These are phyloP conservation scores for Didymodactylos carnosus DNA, from an alignment of 2,888 invertebrate genomes.

Conservation along the genomic window DNA sequence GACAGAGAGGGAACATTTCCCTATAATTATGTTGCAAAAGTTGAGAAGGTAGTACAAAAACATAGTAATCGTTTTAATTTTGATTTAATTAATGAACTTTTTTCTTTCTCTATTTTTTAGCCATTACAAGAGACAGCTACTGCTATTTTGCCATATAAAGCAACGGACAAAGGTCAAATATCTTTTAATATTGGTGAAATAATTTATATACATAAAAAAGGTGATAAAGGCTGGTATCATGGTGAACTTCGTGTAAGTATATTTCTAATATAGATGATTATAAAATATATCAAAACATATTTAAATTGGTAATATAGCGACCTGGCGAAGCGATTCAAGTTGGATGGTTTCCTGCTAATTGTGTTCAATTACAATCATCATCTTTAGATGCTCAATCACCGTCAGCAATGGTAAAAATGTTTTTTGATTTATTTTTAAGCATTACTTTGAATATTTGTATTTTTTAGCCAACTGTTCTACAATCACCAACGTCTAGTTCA, in stretches of 20 bases:
- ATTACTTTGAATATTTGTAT: too few species aligned
- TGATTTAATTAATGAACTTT: not conserved
- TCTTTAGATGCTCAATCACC: constrained; percentile 22
- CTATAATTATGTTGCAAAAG: constrained; percentile 61
- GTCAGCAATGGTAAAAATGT: not conserved
- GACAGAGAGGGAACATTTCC: constrained; percentile 77
- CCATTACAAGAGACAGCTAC: not conserved
- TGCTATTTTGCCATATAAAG: constrained; percentile 49
- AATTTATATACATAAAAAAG: constrained; percentile 84
- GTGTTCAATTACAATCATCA: constrained; percentile 52
- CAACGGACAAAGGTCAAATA: constrained; percentile 71
- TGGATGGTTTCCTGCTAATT: constrained; percentile 97
- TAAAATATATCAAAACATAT: too few species aligned
- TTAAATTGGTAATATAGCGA: constrained; percentile 30
- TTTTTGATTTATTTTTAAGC: too few species aligned
- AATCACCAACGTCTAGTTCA: not conserved
- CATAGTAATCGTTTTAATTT: not conserved
- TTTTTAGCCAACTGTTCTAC: too few species aligned
- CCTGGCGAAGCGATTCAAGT: constrained; percentile 67
- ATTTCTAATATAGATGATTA: not conserved
- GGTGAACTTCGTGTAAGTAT: constrained; percentile 65
- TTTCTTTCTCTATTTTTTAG: not conserved
- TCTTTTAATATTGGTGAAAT: constrained; percentile 71
- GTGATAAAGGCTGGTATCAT: constrained; percentile 97
- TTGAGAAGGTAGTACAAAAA: constrained; percentile 18